Percentiles rank a stretch among this genome's conserved stretches.
These are phyloP conservation scores for Melanostoma mellinum DNA, from an alignment of 2,888 invertebrate genomes.

Conservation along the genomic window DNA sequence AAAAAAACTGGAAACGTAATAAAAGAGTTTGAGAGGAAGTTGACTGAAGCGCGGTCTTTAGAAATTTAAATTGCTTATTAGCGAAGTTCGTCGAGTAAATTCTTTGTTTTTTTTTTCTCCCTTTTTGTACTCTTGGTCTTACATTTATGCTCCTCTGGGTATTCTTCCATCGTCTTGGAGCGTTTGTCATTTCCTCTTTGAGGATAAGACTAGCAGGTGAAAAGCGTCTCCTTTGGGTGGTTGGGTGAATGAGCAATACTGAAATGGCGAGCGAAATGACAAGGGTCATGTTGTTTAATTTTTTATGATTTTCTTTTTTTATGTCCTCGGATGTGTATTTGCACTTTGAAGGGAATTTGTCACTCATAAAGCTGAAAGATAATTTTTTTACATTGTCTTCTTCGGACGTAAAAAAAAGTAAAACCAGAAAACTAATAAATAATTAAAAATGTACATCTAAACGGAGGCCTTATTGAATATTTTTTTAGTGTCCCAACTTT, in stretches of 20 bases:
- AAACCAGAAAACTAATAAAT: neutral
- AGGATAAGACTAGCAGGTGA: conserved; percentile 37
- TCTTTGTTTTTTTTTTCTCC: conserved; percentile 25
- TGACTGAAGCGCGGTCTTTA: conserved; percentile 53
- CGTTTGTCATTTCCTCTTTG: conserved; percentile 42
- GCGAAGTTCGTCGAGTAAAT: conserved; percentile 63
- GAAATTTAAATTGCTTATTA: conserved; percentile 73
- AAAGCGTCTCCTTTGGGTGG: neutral
- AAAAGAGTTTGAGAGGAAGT: conserved; percentile 62
- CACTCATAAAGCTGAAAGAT: conserved; percentile 19
- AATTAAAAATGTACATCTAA: neutral
- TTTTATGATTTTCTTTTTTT: conserved; percentile 24
- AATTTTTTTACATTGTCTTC: neutral
- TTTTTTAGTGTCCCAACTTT: no score
- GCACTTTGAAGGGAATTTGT: conserved; percentile 28
- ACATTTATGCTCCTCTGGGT: conserved; percentile 37
- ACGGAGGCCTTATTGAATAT: neutral
- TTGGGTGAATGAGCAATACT: neutral
- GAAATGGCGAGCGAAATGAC: conserved; percentile 33
- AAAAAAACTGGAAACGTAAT: conserved; percentile 21
- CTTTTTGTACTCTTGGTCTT: conserved; percentile 20
- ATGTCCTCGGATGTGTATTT: conserved; percentile 20
- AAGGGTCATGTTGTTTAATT: conserved; percentile 55
- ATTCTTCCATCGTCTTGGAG: conserved; percentile 36
- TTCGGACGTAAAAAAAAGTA: neutral